Evolutionary conservation across 2,113 vertebrate genomes (phyloP).

Genomic region (Seriola aureovittata): DNA sequence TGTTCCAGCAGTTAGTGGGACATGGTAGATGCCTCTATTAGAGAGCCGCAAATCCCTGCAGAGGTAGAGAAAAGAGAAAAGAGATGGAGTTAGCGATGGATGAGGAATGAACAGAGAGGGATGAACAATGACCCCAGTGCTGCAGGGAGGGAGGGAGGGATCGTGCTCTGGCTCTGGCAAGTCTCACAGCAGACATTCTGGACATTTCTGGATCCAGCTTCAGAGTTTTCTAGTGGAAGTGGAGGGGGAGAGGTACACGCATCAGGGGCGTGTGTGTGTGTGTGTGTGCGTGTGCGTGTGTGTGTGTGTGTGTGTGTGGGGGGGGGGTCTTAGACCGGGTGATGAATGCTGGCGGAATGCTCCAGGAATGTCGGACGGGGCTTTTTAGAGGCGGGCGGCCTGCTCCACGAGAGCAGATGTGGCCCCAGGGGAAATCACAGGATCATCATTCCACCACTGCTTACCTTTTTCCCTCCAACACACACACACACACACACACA

Average conservation of each 20-base stretch:
- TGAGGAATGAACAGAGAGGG: constrained; percentile 57
- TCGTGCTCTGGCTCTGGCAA: constrained; percentile 34
- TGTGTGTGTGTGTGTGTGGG: background rate
- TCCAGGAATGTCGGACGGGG: constrained; percentile 72
- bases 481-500: constrained; percentile 34
- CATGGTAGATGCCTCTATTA: constrained; percentile 79
- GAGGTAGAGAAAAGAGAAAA: constrained; percentile 50
- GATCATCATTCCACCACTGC: constrained; percentile 74
- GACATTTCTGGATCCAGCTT: constrained; percentile 65
- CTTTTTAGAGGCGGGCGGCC: constrained; percentile 62
- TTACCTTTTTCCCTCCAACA: constrained; percentile 58
- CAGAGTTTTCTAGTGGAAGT: constrained; percentile 32
- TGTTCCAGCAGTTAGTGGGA: constrained; percentile 78
- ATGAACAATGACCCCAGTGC: constrained; percentile 69
- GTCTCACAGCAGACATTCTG: constrained; percentile 72
- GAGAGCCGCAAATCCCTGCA: constrained; percentile 67
- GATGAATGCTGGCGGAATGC: constrained; percentile 73
- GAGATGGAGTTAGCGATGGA: constrained; percentile 55
- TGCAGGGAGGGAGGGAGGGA: constrained; percentile 44
- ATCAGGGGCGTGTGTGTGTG: constrained; percentile 8
- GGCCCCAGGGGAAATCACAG: constrained; percentile 74
- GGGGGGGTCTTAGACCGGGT: constrained; percentile 49
- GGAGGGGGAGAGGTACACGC: constrained; percentile 33
- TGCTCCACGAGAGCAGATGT: constrained; percentile 71
- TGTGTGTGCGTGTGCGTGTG: background rate